phyloP scores from a whole-genome alignment of 2,888 invertebrate genomes.

The Lepetodrilus schrolli region DNA sequence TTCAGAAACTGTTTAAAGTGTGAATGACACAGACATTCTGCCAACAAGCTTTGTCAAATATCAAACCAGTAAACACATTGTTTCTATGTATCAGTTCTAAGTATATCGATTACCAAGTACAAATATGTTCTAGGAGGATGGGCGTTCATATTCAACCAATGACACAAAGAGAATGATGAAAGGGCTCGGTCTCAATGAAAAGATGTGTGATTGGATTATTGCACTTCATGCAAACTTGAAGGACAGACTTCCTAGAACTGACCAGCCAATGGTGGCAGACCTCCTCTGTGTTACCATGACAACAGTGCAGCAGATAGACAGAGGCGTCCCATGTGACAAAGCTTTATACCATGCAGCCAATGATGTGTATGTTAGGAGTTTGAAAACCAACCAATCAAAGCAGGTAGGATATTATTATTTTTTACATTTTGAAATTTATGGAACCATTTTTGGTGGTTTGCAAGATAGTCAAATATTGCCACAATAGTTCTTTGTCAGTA shows the following conservation, averaged over 20 bases:
- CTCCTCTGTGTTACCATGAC: constrained; percentile 82
- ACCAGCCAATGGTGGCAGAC: constrained; percentile 81
- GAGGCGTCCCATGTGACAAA: constrained; percentile 37
- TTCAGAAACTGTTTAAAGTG: no score
- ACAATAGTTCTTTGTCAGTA: no score
- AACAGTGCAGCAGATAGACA: constrained; percentile 43
- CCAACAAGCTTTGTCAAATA: no score
- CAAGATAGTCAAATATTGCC: no score
- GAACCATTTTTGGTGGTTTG: no score
- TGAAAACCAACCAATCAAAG: constrained; percentile 40
- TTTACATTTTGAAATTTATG: no score
- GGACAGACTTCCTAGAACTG: constrained; percentile 64
- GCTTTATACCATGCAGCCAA: constrained; percentile 41
- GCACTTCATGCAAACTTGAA: constrained; percentile 51
- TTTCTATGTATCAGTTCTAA: not conserved
- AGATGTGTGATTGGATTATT: constrained; percentile 60
- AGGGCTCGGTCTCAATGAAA: constrained; percentile 54
- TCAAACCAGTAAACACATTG: no score
- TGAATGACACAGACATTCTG: no score
- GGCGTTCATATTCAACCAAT: constrained; percentile 51
- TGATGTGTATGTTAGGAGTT: constrained; percentile 51
- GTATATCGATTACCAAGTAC: not conserved
- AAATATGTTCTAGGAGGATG: constrained; percentile 62
- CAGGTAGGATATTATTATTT: constrained; percentile 50
- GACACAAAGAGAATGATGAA: constrained; percentile 61